Evolutionary conservation across 2,113 vertebrate genomes (phyloP).

Genomic region (Agapornis roseicollis): DNA sequence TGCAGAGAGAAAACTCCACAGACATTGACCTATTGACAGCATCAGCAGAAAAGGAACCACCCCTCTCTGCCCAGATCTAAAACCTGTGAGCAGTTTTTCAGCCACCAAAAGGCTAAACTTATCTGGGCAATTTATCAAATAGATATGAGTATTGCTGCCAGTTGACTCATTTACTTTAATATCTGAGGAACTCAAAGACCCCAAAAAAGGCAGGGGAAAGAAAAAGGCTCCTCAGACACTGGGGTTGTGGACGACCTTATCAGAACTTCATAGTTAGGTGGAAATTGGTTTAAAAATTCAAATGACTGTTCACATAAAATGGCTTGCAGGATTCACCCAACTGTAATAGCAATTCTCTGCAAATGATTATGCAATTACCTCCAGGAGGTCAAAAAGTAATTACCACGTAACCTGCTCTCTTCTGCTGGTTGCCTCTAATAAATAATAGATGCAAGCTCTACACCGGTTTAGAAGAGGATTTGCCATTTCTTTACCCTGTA

Average conservation of each 20-base stretch:
- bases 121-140: not conserved
- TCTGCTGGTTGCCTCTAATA: constrained; percentile 64
- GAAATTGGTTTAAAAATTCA: constrained; percentile 67
- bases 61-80: not conserved
- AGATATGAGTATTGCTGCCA: not conserved
- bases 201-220: not conserved
- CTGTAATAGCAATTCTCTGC: constrained; percentile 62
- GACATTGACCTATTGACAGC: not conserved
- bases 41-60: not conserved
- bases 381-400: constrained; percentile 73
- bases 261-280: constrained; percentile 29
- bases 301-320: constrained; percentile 58
- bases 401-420: constrained; percentile 68
- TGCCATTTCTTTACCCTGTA: constrained; percentile 52
- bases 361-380: constrained; percentile 74
- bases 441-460: constrained; percentile 58
- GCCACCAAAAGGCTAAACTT: not conserved
- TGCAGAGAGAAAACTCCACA: not conserved
- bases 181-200: not conserved
- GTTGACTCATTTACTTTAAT: not conserved
- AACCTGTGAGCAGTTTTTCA: not conserved
- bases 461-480: constrained; percentile 26
- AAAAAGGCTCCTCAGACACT: not conserved
- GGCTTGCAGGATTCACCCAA: constrained; percentile 60
- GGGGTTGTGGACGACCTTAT: not conserved